Conservation (phyloP, 1,140 invertebrate genomes). For the Pemphigus obesinymphae region DNA sequence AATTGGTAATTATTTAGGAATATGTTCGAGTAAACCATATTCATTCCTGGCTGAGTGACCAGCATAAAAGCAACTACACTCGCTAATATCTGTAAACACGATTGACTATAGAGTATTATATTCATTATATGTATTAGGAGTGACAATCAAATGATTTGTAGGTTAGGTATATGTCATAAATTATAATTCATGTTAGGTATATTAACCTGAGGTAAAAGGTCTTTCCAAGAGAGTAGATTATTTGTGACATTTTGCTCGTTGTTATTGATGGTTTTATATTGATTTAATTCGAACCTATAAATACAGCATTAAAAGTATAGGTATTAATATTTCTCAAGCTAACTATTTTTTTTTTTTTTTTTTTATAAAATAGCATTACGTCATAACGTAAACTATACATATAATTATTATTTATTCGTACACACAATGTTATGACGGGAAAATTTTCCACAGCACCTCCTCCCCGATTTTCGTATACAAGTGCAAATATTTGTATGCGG, state of each 20-base stretch:
- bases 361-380: too few species aligned
- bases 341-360: too few species aligned
- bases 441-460: too few species aligned
- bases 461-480: too few species aligned
- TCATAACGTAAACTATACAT: too few species aligned
- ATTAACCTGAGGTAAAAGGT: constrained; percentile 23
- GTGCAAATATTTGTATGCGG: too few species aligned
- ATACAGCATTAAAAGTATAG: too few species aligned
- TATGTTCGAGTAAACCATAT: constrained; percentile 46
- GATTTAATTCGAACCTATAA: background rate
- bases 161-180: too few species aligned
- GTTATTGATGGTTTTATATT: background rate
- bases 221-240: background rate
- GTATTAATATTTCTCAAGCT: too few species aligned
- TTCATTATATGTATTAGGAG: background rate
- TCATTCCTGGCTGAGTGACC: constrained; percentile 46
- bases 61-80: constrained; percentile 42
- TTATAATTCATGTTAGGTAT: background rate
- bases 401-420: too few species aligned
- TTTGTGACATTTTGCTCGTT: background rate
- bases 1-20: constrained; percentile 44
- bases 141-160: too few species aligned
- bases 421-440: too few species aligned
- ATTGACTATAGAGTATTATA: background rate
- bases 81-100: constrained; percentile 21